phyloP scores from a whole-genome alignment of 2,113 vertebrate species.

The Chaetorhynchus papuensis region DNA sequence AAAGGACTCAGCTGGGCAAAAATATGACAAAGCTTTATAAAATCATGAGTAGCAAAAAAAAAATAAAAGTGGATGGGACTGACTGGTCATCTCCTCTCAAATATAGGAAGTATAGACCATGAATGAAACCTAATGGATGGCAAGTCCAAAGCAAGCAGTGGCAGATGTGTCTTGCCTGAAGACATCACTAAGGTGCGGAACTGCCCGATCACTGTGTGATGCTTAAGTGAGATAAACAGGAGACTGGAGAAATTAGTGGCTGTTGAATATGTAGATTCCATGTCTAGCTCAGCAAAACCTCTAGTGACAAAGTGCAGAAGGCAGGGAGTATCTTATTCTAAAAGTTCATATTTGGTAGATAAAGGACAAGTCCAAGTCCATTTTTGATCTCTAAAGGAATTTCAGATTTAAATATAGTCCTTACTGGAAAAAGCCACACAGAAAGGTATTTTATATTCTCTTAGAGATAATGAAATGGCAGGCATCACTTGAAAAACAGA shows the following conservation, averaged over 20 bases:
- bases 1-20: not conserved
- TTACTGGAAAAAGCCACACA: not conserved
- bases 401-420: not conserved
- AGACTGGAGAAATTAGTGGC: not conserved
- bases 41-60: not conserved
- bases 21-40: not conserved
- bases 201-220: not conserved
- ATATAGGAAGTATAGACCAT: not conserved
- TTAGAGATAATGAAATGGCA: not conserved
- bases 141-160: not conserved
- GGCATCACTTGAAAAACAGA: not conserved
- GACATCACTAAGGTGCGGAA: accelerated
- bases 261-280: not conserved
- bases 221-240: not conserved
- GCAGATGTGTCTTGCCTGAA: not conserved
- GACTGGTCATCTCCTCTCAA: not conserved
- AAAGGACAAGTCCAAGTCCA: not conserved
- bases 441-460: not conserved
- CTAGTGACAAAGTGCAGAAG: not conserved
- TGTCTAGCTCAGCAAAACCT: not conserved
- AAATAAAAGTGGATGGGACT: not conserved
- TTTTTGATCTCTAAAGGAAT: not conserved
- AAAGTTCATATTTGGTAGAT: not conserved
- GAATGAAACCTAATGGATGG: not conserved
- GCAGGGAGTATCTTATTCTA: not conserved